Evolutionary conservation across 2,888 invertebrate genomes (phyloP).

Genomic region (Macropis europaea): DNA sequence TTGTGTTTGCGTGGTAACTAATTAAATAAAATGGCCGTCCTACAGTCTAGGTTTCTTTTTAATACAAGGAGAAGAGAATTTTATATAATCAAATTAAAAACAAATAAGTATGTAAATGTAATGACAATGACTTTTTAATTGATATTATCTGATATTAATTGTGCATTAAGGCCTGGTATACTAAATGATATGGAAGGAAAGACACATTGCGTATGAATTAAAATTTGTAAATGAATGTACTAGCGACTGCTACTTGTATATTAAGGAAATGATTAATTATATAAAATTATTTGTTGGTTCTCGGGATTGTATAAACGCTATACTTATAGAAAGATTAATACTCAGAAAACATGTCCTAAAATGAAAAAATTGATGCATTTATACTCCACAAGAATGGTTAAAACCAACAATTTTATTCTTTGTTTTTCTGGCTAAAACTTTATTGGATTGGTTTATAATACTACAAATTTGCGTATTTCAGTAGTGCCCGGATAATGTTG

Average conservation of each 20-base stretch:
- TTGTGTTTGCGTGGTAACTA: constrained; percentile 5
- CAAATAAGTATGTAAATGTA: neutral
- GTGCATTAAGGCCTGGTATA: neutral
- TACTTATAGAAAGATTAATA: constrained; percentile 10
- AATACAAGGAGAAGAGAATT: constrained; percentile 2
- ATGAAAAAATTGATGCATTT: neutral
- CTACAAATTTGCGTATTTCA: neutral
- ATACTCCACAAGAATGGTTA: neutral
- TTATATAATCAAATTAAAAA: constrained; percentile 7
- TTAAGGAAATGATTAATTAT: neutral
- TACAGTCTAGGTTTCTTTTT: constrained; percentile 21
- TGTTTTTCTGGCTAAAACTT: neutral
- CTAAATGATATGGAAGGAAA: neutral
- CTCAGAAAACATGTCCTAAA: constrained; percentile 3
- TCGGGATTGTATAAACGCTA: neutral
- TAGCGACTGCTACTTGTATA: constrained; percentile 5
- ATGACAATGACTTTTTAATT: constrained; percentile 28
- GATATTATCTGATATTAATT: constrained; percentile 15
- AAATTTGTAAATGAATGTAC: constrained; percentile 11
- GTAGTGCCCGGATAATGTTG: neutral
- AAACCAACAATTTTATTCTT: constrained; percentile 4
- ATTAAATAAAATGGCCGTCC: constrained; percentile 38
- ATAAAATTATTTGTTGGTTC: constrained; percentile 9
- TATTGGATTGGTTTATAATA: neutral
- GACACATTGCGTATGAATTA: neutral